Conservation (phyloP, 2,797 vertebrate genomes). For the Sandelia bainsii region DNA sequence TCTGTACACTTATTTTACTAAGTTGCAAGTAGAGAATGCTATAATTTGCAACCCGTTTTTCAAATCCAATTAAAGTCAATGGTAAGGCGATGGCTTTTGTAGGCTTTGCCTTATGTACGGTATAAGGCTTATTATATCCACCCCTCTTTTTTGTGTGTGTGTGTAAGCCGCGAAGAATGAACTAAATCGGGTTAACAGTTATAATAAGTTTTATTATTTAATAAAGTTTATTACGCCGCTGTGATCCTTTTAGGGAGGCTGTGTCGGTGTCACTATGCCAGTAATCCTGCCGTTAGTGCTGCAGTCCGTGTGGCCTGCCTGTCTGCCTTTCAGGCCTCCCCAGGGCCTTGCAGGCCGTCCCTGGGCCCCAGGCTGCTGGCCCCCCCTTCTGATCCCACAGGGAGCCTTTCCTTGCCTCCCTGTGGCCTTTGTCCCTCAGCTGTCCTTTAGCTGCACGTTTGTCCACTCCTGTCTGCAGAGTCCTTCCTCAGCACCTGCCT, state of each 20-base stretch:
- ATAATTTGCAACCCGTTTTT: slow-evolving; percentile 99
- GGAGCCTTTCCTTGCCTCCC: slow-evolving; percentile 70
- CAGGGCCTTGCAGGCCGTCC: slow-evolving; percentile 79
- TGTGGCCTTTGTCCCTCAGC: slow-evolving; percentile 68
- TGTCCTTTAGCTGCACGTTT: slow-evolving; percentile 61
- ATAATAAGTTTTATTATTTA: slow-evolving; percentile 99
- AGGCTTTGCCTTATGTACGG: slow-evolving; percentile 99
- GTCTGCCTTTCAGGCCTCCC: slow-evolving; percentile 83
- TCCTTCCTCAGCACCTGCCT: slow-evolving; percentile 33
- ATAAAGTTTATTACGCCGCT: slow-evolving; percentile 99
- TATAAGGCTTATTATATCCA: slow-evolving; percentile 99
- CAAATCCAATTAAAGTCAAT: slow-evolving; percentile 99
- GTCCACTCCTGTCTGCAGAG: slow-evolving; percentile 44
- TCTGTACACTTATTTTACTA: slow-evolving; percentile 92
- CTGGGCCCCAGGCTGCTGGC: slow-evolving; percentile 69
- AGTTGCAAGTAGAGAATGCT: slow-evolving; percentile 99
- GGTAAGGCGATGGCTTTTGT: slow-evolving; percentile 96
- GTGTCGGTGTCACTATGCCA: slow-evolving; percentile 94
- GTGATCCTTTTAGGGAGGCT: slow-evolving; percentile 99
- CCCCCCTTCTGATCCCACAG: slow-evolving; percentile 73
- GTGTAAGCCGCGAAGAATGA: slow-evolving; percentile 99
- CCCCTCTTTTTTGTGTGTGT: slow-evolving; percentile 92
- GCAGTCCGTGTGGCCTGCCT: slow-evolving; percentile 89
- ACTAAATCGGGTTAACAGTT: slow-evolving; percentile 99
- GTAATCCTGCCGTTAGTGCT: slow-evolving; percentile 93